Base-by-base conservation (phyloP, 2,797 vertebrate species). In the Lycodopsis pacificus region DNA sequence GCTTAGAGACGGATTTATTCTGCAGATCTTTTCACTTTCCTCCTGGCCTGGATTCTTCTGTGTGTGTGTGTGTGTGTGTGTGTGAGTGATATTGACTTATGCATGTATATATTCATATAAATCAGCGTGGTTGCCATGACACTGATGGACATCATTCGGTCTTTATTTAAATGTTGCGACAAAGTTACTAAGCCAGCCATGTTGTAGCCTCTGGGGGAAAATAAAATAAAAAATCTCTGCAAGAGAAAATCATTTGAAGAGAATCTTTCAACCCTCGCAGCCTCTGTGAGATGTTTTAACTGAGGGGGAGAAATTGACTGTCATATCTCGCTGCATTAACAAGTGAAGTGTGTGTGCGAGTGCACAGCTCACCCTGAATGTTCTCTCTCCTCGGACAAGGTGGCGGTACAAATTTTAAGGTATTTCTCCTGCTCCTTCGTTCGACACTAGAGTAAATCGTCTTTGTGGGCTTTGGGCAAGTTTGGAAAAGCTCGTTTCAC, bases 401-500 rank as follows among this genome's bases (percentile, higher is more conserved):
- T 61, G 58, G 71, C 64, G 15, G 73, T 61, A 65, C 71, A 77
- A 71, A 79, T 83, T 77, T 71, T 71, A 80, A 65, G 82, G 65
- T 74, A 85, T 34, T 80, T 82, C 34, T 34, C 65, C 54, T 73
- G 53, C 73, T 73, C 57, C 75, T 57, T 66, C 65, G 76, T 77
- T 86, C 49, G 61, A 87, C 79, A 79, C 77, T 66, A 27, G 42
- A 82, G 79, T 92, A 92, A 92, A 91, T 91, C 77, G 61, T 86
- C 75, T 87, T 77, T 71, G 81, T 86, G 75, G 84, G 82, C 84
- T 89, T 89, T 85, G 74, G 86, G 77, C 80, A 84, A 88, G 80
- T 92, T 90, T 85, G 75, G 81, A 91, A 89, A 90, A 93, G 87
- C 91, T 91, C 1, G 88, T 93, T 93, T 93, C 91, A 93, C 91